Base-by-base conservation (phyloP, 2,113 vertebrate genomes). In the Dolichotis patagonum region DNA sequence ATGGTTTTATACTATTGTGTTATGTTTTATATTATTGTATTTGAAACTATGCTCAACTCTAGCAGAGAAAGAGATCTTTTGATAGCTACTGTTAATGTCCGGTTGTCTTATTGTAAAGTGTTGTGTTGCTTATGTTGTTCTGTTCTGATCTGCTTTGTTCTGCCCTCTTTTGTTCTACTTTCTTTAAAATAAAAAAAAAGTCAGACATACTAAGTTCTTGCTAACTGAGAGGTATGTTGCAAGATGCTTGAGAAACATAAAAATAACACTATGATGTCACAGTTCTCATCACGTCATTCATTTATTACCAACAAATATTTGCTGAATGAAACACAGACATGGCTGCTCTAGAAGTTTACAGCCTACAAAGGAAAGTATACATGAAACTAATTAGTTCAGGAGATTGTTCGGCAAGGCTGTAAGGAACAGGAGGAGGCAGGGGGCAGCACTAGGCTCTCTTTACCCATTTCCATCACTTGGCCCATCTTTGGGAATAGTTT, bases 251-350 rank as follows among this genome's bases (percentile, higher is more conserved):
- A 52, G 67, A 83, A 49, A 83, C 14, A 52, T 78, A 32, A 85
- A 97, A 92, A 69, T 32, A 69, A 88, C 62, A 54, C 0, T 82
- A n/a, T 28, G 7, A 22, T 60, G 16, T 83, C 63, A 49, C 11
- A 86, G 30, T 94, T 94, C 56, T 90, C 22, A 60, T 75, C 58
- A 28, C 22, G 92, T 88, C 71, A 86, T 91, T 97, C 52, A 90
- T 54, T 94, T 30, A 77, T 58, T 92, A 63, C 30, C 41, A 65
- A 54, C 13, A 88, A 49, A 91, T 82, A 60, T 63, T 91, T 93
- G 67, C n/a, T 81, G 8, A 93, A 71, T 89, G 46, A 88, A 88
- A 60, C 41, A 41, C 17, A 88, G 73, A 43, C 28, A 28, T 22
- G 11, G 2, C 30, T 35, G 20, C 24, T 81, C 17, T 60, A 46